Evolutionary conservation across 2,797 vertebrate genomes (phyloP), one percentile per base, ranked within the genome.

Genomic region (Acrossocheilus fasciatus): DNA sequence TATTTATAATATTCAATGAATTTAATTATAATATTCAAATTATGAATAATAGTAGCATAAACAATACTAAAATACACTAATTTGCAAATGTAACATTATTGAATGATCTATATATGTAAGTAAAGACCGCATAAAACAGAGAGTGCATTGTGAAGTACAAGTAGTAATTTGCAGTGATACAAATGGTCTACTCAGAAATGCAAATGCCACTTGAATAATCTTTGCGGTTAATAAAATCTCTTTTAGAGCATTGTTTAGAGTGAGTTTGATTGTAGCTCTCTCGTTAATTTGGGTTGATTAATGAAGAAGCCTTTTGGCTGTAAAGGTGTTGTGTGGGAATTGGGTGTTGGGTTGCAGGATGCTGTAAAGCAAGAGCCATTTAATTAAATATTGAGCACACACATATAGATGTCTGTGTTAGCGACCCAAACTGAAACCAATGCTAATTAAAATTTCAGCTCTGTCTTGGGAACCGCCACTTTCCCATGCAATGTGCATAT

Each of bases 331-430:
- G 88, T 84, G 62, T 91, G 84, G 91, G 92, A 92, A 92, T 92
- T 92, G 90, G 94, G 91, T 92, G 92, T 86, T 83, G 89, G 90
- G 89, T 91, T 94, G 90, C 91, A 91, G 89, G 91, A 92, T 92
- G 88, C 91, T 93, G 92, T 93, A 93, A 94, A 93, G 88, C 91
- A 94, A 92, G 89, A 91, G 88, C 90, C 93, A 94, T 94, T 93
- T 96, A 96, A 96, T 97, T 95, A 96, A 93, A 93, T 92, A 92
- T 92, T 92, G 93, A 96, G 92, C 90, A 92, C 90, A 90, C 91
- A 94, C 91, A 92, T 90, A 94, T 93, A 92, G 92, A 94, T 93
- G 93, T 93, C 91, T 93, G 73, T 93, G 91, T 91, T 92, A 91
- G 93, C 92, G 93, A 94, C 93, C 93, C 92, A 91, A 94, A 93